Evolutionary conservation across 2,888 invertebrate species (phyloP).

Genomic region (Drosophila sordidula): DNA sequence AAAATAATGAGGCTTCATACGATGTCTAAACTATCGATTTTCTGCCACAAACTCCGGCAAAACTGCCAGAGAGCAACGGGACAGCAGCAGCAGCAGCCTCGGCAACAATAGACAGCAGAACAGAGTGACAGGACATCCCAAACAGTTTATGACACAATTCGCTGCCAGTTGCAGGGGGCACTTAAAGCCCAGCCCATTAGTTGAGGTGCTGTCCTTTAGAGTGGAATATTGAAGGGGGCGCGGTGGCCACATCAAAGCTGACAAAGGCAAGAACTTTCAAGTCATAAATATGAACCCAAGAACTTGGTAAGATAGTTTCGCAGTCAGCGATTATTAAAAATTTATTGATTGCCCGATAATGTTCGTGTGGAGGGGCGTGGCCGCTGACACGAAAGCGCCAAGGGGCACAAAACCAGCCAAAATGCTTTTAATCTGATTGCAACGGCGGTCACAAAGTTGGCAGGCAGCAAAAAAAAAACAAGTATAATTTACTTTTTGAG

Average conservation of each 20-base stretch:
- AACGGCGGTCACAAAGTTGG: slow-evolving; percentile 63
- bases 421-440: slow-evolving; percentile 81
- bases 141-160: slow-evolving; percentile 62
- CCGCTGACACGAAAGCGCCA: slow-evolving; percentile 44
- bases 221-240: neutral
- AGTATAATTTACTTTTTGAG: neutral
- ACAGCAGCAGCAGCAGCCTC: slow-evolving; percentile 14
- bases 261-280: slow-evolving; percentile 65
- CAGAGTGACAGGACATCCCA: slow-evolving; percentile 47
- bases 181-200: slow-evolving; percentile 47
- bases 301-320: slow-evolving; percentile 70
- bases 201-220: slow-evolving; percentile 26
- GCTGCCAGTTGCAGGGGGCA: slow-evolving; percentile 45
- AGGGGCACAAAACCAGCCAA: slow-evolving; percentile 36
- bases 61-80: slow-evolving; percentile 19
- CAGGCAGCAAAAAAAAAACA: slow-evolving; percentile 14
- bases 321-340: slow-evolving; percentile 78
- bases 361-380: slow-evolving; percentile 28
- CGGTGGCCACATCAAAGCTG: slow-evolving; percentile 41
- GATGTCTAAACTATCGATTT: slow-evolving; percentile 70
- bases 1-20: slow-evolving; percentile 70
- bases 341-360: slow-evolving; percentile 76
- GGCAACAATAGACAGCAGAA: slow-evolving; percentile 36
- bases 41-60: slow-evolving; percentile 52
- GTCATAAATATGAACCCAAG: slow-evolving; percentile 70